Evolutionary conservation across 2,113 vertebrate genomes (phyloP), one percentile per base, ranked within the genome.

Genomic region (Leuciscus idus): DNA sequence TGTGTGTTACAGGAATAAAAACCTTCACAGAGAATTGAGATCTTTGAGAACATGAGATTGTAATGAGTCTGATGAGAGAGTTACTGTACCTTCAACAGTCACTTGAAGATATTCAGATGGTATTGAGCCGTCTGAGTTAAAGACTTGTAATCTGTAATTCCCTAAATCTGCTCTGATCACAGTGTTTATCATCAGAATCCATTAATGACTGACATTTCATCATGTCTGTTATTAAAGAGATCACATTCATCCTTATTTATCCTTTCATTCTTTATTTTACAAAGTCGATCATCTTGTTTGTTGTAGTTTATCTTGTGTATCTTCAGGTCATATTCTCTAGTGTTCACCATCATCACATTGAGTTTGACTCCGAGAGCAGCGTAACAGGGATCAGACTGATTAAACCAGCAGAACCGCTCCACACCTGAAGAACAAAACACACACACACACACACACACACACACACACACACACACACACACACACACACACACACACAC

Each of bases 51-150:
- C 33, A 59, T 81, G 21, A 48, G 13, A 64, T 62, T 30, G 59
- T n/a, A 4, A 7, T 30, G 43, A 66, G 48, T 73, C 23, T 64
- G 57, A 57, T 72, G 66, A 75, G 39, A 55, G 52, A 30, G 62
- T 82, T 21, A 59, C 33, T 50, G 52, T 81, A 88, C 87, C 87
- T 88, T 88, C 83, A 81, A 59, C 46, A 28, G 11, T 64, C 30
- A 88, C 46, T 15, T 74, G 82, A 30, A 81, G 83, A 82, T 50
- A 3, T 11, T 0, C 13, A 6, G 0, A 19, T 66, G 1, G 68
- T 8, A 0, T 1, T 9, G 0, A 1, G 28, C 59, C 50, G 0
- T 0, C 0, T n/a, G n/a, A 28, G n/a, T 9, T 0, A 15, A 0
- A 0, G 2, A 19, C 2, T 0, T 10, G 0, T 61, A 85, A 50